A percentile compares a stretch with the other conserved stretches of the same genome.
phyloP scores from a whole-genome alignment of 92 coral and sea anemone species.

The Palythoa grandiflora region DNA sequence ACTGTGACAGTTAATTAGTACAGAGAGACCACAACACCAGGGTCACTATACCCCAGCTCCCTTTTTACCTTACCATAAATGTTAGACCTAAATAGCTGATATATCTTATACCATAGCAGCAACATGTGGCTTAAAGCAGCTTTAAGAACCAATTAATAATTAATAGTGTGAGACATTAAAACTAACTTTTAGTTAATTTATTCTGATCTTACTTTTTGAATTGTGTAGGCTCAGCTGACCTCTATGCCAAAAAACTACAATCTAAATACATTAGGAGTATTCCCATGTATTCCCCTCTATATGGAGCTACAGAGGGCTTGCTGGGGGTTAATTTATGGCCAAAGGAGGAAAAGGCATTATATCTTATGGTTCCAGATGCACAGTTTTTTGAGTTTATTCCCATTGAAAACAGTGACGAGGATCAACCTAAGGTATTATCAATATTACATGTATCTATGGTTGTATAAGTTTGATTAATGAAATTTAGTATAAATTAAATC shows the following conservation, averaged over 20 bases:
- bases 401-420: slow-evolving; percentile 55
- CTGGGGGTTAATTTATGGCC: slow-evolving; percentile 67
- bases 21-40: too few relatives aligned
- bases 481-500: neutral
- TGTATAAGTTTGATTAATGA: neutral
- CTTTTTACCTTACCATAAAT: too few relatives aligned
- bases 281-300: slow-evolving; percentile 66
- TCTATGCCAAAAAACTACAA: slow-evolving; percentile 52
- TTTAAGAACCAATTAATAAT: neutral
- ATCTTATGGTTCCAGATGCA: slow-evolving; percentile 60
- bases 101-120: too few relatives aligned
- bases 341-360: slow-evolving; percentile 45
- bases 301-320: slow-evolving; percentile 67
- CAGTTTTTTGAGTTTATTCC: slow-evolving; percentile 67
- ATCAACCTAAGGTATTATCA: slow-evolving; percentile 43
- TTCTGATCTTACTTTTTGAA: neutral
- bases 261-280: slow-evolving; percentile 43
- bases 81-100: too few relatives aligned
- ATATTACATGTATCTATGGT: neutral
- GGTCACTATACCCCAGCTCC: too few relatives aligned
- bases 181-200: neutral
- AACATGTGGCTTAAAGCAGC: too few relatives aligned
- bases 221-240: slow-evolving; percentile 50
- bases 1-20: too few relatives aligned
- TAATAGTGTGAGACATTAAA: neutral